Base-by-base conservation (phyloP, 1,140 invertebrate genomes). In the Choristoneura fumiferana region DNA sequence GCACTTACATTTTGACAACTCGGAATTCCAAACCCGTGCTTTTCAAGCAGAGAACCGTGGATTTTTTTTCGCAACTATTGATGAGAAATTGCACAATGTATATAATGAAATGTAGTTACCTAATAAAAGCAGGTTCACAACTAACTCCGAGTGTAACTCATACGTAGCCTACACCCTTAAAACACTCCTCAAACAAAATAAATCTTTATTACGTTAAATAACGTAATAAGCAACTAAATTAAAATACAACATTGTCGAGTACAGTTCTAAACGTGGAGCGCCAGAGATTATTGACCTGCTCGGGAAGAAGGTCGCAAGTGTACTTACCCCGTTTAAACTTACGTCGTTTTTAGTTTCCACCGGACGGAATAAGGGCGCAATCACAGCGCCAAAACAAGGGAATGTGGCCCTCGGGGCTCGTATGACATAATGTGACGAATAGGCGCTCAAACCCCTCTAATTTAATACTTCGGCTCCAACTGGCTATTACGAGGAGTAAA, bases 391-490 rank as follows among this genome's bases (percentile, higher is more conserved):
- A 12, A 54, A 37, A 39, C 54, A 56, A 22, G 35, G 35, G 33
- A 36, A 56, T 39, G 54, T 9, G 10, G 35, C 54, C 54, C 54
- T 37, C 8, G 54, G 36, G 36, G n/a, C 54, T 56, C 54, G 54
- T 39, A 56, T 56, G 54, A 56, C 37, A 39, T 56, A 56, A 56
- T 56, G 54, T 56, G 54, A 56, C 37, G 54, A 56, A 56, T 56
- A 36, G 37, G 54, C 13, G 33, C 35, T 38, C 35, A 36, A 22
- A 22, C 35, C 33, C 34, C 54, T 56, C 54, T 36, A 56, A 56
- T 56, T 56, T 56, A 56, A 56, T 56, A 56, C 54, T 36, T 36
- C 17, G 15, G 15, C 13, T 36, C 52, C 18, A 22, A 17, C 18
- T 49, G 43, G 43, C 43, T 6, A 49, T 13, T 8, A 33, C 29